phyloP scores from a whole-genome alignment of 2,888 invertebrate genomes.

The Platycheirus rosarum region DNA sequence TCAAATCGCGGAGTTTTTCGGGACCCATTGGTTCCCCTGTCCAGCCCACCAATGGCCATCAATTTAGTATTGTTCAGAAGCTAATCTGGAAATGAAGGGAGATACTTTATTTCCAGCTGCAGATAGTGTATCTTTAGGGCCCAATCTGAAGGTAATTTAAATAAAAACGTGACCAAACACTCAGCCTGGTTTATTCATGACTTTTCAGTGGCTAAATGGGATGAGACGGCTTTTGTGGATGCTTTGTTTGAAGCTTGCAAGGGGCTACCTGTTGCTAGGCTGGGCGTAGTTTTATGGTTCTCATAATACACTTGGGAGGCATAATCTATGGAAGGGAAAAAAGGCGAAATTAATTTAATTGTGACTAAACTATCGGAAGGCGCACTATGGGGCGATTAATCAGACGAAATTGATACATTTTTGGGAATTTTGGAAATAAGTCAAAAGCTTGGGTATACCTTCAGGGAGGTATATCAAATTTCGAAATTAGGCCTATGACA shows the following conservation, averaged over 20 bases:
- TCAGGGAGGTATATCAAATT: conserved; percentile 36
- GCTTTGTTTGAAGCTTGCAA: conserved; percentile 13
- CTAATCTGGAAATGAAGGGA: conserved; percentile 38
- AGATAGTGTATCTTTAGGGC: conserved; percentile 17
- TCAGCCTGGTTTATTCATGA: conserved; percentile 12
- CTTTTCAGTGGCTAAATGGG: conserved; percentile 23
- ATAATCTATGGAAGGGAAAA: not conserved
- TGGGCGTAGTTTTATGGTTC: conserved; percentile 19
- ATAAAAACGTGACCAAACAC: conserved; percentile 53
- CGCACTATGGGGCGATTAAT: conserved; percentile 46
- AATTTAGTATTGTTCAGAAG: conserved; percentile 53
- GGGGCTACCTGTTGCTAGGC: conserved; percentile 26
- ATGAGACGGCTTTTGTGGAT: conserved; percentile 17
- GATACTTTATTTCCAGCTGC: conserved; percentile 49
- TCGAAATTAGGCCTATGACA: conserved; percentile 33
- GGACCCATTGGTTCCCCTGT: conserved; percentile 18
- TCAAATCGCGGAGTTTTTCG: conserved; percentile 44
- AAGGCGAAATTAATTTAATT: conserved; percentile 14
- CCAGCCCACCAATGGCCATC: conserved; percentile 2
- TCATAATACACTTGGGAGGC: conserved; percentile 18
- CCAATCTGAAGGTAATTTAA: conserved; percentile 31
- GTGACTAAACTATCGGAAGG: conserved; percentile 31
- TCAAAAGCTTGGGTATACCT: conserved; percentile 60
- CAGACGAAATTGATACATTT: conserved; percentile 69
- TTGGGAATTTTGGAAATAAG: conserved; percentile 58